Evolutionary conservation across 2,797 vertebrate species (phyloP).

Genomic region (Liparis tanakae): DNA sequence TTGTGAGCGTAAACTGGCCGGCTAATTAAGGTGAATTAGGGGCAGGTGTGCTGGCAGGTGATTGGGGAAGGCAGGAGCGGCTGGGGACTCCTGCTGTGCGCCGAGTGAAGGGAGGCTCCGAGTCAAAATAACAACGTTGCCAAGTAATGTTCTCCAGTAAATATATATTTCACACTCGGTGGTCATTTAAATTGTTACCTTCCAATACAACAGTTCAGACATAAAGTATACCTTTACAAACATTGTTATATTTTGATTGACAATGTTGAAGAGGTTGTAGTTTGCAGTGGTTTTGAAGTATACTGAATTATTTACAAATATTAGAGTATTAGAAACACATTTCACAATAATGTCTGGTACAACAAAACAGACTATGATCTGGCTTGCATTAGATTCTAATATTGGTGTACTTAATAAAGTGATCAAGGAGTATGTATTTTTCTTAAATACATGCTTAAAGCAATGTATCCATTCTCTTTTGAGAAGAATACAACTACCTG

Average conservation of each 20-base stretch:
- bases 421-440: no score
- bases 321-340: background rate
- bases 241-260: background rate
- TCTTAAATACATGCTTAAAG: no score
- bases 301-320: background rate
- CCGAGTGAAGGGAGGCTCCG: background rate
- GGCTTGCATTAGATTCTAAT: no score
- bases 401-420: no score
- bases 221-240: background rate
- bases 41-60: slow-evolving; percentile 58
- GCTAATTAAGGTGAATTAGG: slow-evolving; percentile 51
- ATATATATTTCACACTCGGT: background rate
- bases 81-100: slow-evolving; percentile 33
- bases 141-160: background rate
- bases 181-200: background rate
- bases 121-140: background rate
- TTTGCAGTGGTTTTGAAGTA: background rate
- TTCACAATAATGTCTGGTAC: background rate
- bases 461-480: no score
- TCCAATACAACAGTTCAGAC: background rate
- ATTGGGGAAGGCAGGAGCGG: slow-evolving; percentile 33
- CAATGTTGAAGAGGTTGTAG: background rate
- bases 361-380: background rate
- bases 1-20: slow-evolving; percentile 27
- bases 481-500: no score